These are phyloP conservation scores for Hofmannophila pseudospretella DNA, from an alignment of 2,888 invertebrate species.

Conservation along the genomic window DNA sequence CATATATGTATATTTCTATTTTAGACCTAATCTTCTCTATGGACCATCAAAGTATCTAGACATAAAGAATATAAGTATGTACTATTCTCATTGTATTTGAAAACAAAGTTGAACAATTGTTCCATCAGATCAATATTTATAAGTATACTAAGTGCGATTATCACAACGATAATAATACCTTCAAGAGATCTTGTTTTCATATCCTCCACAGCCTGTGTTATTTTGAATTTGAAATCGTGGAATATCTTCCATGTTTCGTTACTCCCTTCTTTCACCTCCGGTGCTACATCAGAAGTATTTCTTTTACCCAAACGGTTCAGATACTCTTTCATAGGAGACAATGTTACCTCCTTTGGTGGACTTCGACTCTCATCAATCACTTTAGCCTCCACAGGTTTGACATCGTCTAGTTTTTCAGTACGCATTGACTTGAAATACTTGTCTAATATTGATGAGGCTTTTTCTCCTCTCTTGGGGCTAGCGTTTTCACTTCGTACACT, in stretches of 20 bases:
- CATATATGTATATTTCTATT: too few relatives aligned
- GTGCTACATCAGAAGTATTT: conserved; percentile 78
- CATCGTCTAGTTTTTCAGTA: conserved; percentile 28
- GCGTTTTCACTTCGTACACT: conserved; percentile 50
- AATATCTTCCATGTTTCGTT: conserved; percentile 86
- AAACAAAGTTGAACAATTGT: too few relatives aligned
- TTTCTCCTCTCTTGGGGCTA: conserved; percentile 65
- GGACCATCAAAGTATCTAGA: too few relatives aligned
- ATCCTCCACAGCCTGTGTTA: conserved; percentile 87
- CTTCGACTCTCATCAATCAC: conserved; percentile 36
- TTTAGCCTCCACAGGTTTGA: conserved; percentile 44
- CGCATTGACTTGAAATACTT: conserved; percentile 72
- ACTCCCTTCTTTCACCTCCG: conserved; percentile 53
- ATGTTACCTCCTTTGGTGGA: conserved; percentile 52
- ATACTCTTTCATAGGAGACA: conserved; percentile 77
- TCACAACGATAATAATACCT: too few relatives aligned
- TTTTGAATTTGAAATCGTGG: conserved; percentile 84
- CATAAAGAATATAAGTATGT: too few relatives aligned
- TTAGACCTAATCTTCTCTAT: too few relatives aligned
- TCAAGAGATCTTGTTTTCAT: conserved; percentile 83
- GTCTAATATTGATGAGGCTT: conserved; percentile 64
- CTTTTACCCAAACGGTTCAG: conserved; percentile 79
- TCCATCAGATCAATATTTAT: too few relatives aligned
- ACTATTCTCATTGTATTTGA: too few relatives aligned
- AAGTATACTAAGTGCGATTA: too few relatives aligned